Base-by-base conservation (phyloP, 2,888 invertebrate species). In the Agriopis leucophaearia region DNA sequence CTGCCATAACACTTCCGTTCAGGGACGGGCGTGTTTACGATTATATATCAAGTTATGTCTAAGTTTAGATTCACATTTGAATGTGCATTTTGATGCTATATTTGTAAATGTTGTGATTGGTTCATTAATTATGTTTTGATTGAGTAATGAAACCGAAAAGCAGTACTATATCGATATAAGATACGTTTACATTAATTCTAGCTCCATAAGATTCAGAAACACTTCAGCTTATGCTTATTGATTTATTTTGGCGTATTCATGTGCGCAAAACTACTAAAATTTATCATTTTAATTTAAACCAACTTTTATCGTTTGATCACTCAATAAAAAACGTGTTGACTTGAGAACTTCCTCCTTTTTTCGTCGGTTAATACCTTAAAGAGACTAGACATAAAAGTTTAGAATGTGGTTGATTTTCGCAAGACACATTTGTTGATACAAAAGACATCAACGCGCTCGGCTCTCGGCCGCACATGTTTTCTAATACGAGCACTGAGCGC, bases 1-100 rank as follows among this genome's bases (percentile, higher is more conserved):
- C 27, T 76, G 77, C 79, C 77, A 79, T 84, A 80, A 82, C 78
- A 87, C 87, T 90, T 91, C 91, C 90, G 88, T 87, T 86, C 80
- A 81, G 69, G 67, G 64, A 65, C 71, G 67, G 66, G 71, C 74
- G 66, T 76, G 65, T 69, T 65, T 62, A 65, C 65, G 57, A 56
- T 42, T n/a, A 16, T 42, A 60, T 51, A 40, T 57, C 47, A 55
- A 54, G 45, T 64, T 64, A 48, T 18, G 18, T 27, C 27, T 16
- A 16, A 15, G 38, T 5, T 44, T 40, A 40, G 5, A 16, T 8
- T 40, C 16, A 18, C 15, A 52, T 42, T 13, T 42, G 8, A 38
- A 36, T 51, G 13, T 13, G 36, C 8, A 13, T 35, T 47, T 50
- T 35, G 38, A 38, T 15, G 10, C 38, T 38, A 8, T 36, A 7